Percentiles rank a stretch among this genome's conserved stretches.
Evolutionary conservation across 2,113 vertebrate genomes (phyloP).

Genomic region (Mobula hypostoma): DNA sequence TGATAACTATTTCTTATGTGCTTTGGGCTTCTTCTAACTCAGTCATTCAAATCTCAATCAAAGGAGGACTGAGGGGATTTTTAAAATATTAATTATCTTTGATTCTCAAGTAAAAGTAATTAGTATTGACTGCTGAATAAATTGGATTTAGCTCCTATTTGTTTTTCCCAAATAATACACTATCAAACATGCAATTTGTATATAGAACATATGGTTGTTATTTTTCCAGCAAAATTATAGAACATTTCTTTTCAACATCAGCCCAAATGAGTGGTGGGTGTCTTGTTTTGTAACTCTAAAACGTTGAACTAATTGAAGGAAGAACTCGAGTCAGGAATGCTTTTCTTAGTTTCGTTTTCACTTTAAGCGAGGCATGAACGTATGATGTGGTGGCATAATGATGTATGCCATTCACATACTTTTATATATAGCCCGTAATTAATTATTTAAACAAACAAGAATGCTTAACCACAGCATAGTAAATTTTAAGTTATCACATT

Average conservation of each 20-base stretch:
- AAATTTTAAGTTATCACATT: too few relatives aligned
- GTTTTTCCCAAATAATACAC: neutral
- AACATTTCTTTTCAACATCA: neutral
- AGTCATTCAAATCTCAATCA: conserved; percentile 15
- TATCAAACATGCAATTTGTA: neutral
- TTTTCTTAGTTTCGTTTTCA: too few relatives aligned
- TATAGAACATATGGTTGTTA: neutral
- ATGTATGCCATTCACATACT: too few relatives aligned
- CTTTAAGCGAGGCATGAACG: too few relatives aligned
- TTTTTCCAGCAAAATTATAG: neutral
- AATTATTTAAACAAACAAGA: too few relatives aligned
- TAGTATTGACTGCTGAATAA: conserved; percentile 15
- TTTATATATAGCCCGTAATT: too few relatives aligned
- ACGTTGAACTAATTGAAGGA: too few relatives aligned
- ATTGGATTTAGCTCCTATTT: neutral
- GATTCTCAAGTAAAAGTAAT: conserved; percentile 25
- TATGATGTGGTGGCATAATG: too few relatives aligned
- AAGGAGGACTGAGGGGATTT: conserved; percentile 14
- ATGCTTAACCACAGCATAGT: too few relatives aligned
- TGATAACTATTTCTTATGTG: neutral
- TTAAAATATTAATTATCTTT: conserved; percentile 22
- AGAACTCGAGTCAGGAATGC: too few relatives aligned
- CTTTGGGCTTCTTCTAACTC: neutral
- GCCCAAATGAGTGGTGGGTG: neutral
- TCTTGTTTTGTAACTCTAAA: too few relatives aligned